Conservation (phyloP, 2,113 vertebrate genomes). For the Clarias gariepinus region DNA sequence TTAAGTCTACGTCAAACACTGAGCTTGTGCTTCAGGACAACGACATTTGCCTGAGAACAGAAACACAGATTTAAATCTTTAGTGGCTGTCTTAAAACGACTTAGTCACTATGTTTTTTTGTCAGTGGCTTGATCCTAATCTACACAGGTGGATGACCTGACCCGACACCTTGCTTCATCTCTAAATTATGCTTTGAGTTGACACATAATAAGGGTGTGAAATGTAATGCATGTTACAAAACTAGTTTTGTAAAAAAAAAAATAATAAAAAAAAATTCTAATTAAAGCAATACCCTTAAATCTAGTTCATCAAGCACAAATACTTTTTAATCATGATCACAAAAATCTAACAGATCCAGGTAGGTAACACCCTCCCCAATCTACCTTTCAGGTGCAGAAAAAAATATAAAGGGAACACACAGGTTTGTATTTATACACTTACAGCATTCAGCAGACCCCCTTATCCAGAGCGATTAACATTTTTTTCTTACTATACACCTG, state of each 20-base stretch:
- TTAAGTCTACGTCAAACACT: constrained; percentile 79
- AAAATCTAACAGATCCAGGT: neutral
- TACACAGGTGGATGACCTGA: neutral
- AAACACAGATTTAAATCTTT: neutral
- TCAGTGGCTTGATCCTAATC: neutral
- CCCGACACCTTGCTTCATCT: neutral
- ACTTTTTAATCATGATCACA: neutral
- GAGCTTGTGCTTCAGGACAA: constrained; percentile 80
- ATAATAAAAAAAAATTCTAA: neutral
- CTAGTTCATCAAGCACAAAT: neutral
- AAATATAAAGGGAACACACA: too few species aligned
- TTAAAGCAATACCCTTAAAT: neutral
- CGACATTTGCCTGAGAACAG: constrained; percentile 80
- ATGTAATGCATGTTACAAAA: neutral
- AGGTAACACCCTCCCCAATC: too few species aligned
- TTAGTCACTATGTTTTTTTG: neutral
- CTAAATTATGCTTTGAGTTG: neutral
- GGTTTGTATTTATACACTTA: too few species aligned
- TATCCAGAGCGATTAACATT: too few species aligned
- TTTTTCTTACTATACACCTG: too few species aligned
- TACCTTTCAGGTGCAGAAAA: too few species aligned
- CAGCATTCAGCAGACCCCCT: too few species aligned
- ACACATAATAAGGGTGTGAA: neutral
- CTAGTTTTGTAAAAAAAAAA: neutral
- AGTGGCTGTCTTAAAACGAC: neutral